Base-by-base conservation (phyloP, 2,888 invertebrate species). In the Julus scandinavius region DNA sequence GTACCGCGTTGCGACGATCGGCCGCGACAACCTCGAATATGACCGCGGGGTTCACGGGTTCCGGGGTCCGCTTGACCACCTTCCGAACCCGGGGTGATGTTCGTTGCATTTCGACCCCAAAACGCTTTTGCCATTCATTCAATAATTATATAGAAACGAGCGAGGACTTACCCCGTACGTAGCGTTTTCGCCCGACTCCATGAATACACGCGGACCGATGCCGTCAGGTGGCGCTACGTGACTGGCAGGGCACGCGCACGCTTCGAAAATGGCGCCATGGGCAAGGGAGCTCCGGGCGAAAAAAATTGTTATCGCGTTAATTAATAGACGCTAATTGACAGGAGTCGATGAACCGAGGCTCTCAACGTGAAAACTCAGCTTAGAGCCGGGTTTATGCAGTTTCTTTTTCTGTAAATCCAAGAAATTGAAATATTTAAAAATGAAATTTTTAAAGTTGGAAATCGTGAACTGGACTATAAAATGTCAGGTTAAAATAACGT, bases 191-290 rank as follows among this genome's bases (percentile, higher is more conserved):
- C 9, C 38, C 80, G 80, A 80, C 80, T 80, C 80, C 80, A 80
- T 80, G 80, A 80, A 80, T 20, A 80, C 29, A 38, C 38, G 80
- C 80, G 38, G 13, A 20, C 80, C 6, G 13, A 11, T 80, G 80
- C 80, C 80, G 80, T 38, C 13, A 38, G 80, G 38, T 80, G 80
- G 80, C 80, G 80, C 15, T 38, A 6, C 38, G 80, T 2, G 38
- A 9, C n/a, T 80, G 80, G 29, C 2, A 13, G 13, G 80, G 80
- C 80, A 80, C 80, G 80, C 72, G 72, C 72, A n/a, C 5, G 72
- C 38, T 80, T 80, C 80, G 80, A 80, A 80, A 80, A 80, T 80
- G 80, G 80, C 80, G 80, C 80, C 80, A 80, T 29, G 11, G 80
- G 80, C 13, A 13, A 38, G 38, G 80, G 13, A 38, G 17, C 54